Conservation (phyloP, 2,888 invertebrate species). For the Tinea pellionella region DNA sequence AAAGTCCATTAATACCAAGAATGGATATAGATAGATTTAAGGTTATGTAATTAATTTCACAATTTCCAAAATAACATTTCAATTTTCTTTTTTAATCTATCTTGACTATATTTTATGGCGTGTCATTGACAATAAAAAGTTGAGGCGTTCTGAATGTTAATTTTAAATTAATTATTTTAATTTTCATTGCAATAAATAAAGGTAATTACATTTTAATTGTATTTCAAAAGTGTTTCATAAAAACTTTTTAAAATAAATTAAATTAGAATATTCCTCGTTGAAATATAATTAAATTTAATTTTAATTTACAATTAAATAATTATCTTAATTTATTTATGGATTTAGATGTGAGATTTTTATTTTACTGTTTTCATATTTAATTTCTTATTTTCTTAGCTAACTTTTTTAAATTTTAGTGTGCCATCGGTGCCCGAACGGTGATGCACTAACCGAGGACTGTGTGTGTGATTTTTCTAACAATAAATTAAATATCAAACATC, state of each 20-base stretch:
- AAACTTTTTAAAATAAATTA: neutral
- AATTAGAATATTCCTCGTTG: neutral
- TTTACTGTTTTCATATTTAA: too few species aligned
- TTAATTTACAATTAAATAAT: neutral
- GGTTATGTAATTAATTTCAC: conserved; percentile 21
- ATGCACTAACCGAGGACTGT: conserved; percentile 18
- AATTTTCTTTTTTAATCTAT: neutral
- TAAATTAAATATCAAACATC: neutral
- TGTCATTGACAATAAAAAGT: neutral
- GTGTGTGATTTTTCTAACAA: neutral
- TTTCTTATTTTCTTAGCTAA: neutral
- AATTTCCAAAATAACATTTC: conserved; percentile 16
- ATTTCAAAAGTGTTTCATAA: neutral
- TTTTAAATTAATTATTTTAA: neutral
- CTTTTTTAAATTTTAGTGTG: conserved; percentile 22
- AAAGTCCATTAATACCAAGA: conserved; percentile 65
- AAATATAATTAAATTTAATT: neutral
- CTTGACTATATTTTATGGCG: neutral
- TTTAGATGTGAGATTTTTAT: neutral
- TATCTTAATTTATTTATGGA: neutral
- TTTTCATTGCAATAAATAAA: neutral
- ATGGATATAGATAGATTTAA: conserved; percentile 75
- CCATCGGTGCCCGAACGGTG: conserved; percentile 47
- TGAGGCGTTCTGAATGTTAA: neutral
- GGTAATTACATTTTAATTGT: neutral